Evolutionary conservation across 1,140 invertebrate genomes (phyloP), one percentile per base, ranked within the genome.

Genomic region (Leptinotarsa undecemlineata): DNA sequence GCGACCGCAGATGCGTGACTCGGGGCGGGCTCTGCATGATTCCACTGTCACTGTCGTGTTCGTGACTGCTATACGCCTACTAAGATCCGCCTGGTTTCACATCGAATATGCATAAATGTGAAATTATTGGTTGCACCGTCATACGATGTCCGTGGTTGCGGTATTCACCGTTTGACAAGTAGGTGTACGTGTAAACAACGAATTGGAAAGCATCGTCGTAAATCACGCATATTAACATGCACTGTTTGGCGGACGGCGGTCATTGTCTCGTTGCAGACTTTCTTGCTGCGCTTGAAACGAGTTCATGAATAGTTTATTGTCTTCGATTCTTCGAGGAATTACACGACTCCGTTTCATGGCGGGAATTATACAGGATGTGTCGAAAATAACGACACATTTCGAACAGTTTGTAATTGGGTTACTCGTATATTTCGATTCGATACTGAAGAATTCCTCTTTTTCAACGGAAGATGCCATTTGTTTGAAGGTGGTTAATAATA

Each of bases 21-120:
- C 74, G 73, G 68, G 77, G 78, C 77, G 77, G 78, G 78, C 76
- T 75, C 69, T 73, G 64, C 78, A 76, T 80, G 79, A 80, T 77
- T 80, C 79, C 69, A 78, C 79, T 80, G 79, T 80, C 79, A 80
- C 79, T 77, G 77, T 78, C 75, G 74, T 73, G 76, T 80, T 80
- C 68, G 68, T 69, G 68, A 69, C 68, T 69, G 68, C 21, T 69
- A 14, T 69, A 69, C 68, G 68, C 68, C 68, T 69, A 69, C 68
- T 57, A 51, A 69, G 68, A 69, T 69, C 68, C 68, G 68, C 68
- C 68, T 69, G 68, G 68, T 69, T 69, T 48, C 48, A 48, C 48
- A 48, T 48, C 42, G 68, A 69, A 69, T 69, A 69, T 69, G 33
- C 20, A 64, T 64, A 33, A 64, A 64, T 64, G 63, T 64, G 20